These are phyloP conservation scores for Hippocampus abdominalis DNA, from an alignment of 2,113 vertebrate genomes.

Conservation along the genomic window DNA sequence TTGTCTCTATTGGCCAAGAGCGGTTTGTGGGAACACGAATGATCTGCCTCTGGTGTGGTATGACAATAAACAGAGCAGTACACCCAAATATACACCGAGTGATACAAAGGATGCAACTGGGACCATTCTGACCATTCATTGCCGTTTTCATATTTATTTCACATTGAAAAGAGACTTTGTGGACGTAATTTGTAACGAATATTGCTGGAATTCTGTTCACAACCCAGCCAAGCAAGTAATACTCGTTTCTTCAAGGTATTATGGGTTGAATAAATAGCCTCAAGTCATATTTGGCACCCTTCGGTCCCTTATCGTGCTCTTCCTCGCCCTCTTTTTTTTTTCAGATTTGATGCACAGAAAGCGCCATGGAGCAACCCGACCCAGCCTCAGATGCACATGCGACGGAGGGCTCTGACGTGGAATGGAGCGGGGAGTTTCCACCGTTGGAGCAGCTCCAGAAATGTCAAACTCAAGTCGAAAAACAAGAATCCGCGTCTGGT, in stretches of 20 bases:
- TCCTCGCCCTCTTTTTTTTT: not conserved
- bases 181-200: not conserved
- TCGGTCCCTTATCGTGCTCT: not conserved
- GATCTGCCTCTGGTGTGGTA: too few species aligned
- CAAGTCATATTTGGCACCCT: not conserved
- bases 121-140: too few species aligned
- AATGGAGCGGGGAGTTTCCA: slow-evolving; percentile 5
- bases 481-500: slow-evolving; percentile 23
- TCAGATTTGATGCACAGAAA: slow-evolving; percentile 47
- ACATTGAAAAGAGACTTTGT: too few species aligned
- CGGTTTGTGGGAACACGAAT: too few species aligned
- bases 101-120: too few species aligned
- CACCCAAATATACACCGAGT: too few species aligned
- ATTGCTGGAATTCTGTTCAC: not conserved
- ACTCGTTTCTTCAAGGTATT: not conserved
- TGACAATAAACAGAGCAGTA: too few species aligned
- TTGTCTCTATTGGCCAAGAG: too few species aligned
- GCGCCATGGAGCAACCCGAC: slow-evolving; percentile 51
- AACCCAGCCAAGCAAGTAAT: not conserved
- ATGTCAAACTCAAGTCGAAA: slow-evolving; percentile 4
- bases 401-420: slow-evolving; percentile 44
- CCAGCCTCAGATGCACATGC: slow-evolving; percentile 26
- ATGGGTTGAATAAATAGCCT: not conserved
- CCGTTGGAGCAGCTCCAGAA: slow-evolving; percentile 13
- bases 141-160: too few species aligned